Conservation (phyloP, 2,113 vertebrate species). For the Podarcis raffonei region DNA sequence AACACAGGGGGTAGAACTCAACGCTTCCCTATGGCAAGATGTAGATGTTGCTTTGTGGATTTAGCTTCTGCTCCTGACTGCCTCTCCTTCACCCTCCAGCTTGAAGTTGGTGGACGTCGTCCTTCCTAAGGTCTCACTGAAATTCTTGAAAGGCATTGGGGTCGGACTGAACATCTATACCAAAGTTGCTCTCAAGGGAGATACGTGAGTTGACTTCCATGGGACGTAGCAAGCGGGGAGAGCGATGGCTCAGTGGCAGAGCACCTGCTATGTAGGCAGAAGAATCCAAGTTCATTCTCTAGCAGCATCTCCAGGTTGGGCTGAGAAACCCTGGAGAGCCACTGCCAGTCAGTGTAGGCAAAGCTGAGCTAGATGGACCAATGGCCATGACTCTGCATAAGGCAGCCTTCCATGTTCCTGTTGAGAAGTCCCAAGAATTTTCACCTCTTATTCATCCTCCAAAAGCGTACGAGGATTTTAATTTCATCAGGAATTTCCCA, state of each 20-base stretch:
- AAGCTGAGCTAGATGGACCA: too few species aligned
- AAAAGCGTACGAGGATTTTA: neutral
- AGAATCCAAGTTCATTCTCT: too few species aligned
- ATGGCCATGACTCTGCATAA: too few species aligned
- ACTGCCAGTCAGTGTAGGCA: too few species aligned
- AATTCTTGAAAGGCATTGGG: conserved; percentile 57
- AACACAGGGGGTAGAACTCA: too few species aligned
- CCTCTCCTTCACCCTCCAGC: conserved; percentile 44
- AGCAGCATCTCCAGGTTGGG: too few species aligned
- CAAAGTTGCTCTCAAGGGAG: conserved; percentile 58
- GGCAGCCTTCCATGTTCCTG: too few species aligned
- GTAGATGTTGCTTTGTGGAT: too few species aligned
- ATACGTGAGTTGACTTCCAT: conserved; percentile 18
- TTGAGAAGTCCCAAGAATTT: too few species aligned
- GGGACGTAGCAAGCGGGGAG: accelerated
- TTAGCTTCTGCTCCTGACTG: neutral
- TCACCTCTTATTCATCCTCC: neutral
- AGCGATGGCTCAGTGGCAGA: too few species aligned
- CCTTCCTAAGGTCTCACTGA: conserved; percentile 62
- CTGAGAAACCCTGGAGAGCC: too few species aligned
- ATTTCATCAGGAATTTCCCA: neutral
- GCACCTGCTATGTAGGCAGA: accelerated
- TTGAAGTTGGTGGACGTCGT: conserved; percentile 63
- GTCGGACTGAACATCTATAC: conserved; percentile 67
- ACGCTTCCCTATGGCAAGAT: neutral